Base-by-base conservation (phyloP, 1,140 invertebrate species). In the Scylla paramamosain region DNA sequence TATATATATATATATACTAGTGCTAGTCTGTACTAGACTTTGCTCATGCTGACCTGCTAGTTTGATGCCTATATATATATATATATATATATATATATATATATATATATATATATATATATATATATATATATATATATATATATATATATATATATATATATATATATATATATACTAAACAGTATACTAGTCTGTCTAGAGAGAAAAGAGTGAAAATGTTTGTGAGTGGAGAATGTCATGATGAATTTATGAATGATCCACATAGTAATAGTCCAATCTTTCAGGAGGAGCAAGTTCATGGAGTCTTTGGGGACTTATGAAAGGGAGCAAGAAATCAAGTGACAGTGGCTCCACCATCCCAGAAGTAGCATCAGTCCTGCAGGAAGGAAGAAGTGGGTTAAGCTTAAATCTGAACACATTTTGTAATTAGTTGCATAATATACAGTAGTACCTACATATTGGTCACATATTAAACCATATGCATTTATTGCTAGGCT, bases 291-390 rank as follows among this genome's bases (percentile, higher is more conserved):
- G 88, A 31, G 46, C 46, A 45, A 95, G 91, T 89, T 83, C 94
- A 29, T 95, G 94, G 94, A 95, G 94, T 67, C 67, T 91, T 31
- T 95, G 94, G 94, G 94, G 94, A 6, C 45, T 95, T 25, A 92
- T 95, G 91, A 95, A 95, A 77, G 94, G 94, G 3, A 92, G 31
- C 83, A 95, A 95, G 59, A 95, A 82, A 46, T 48, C 82, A 28
- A 25, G 46, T 46, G 94, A 95, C n/a, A 29, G 87, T 29, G 93
- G 88, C 29, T 45, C 91, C 48, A 88, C n/a, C 82, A 88, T 31
- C 32, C 94, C 87, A 39, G 94, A 95, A 25, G 48, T 91, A 25
- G 45, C 29, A 16, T 46, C 84, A 84, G 52, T 86, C n/a, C 82
- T 95, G 25, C 94, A 95, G 91, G 94, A 95, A 59, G 91, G 31